Percentiles rank a stretch among this genome's conserved stretches.
These are phyloP conservation scores for Cryptocheilus praepositus DNA, from an alignment of 2,888 invertebrate genomes.

Conservation along the genomic window DNA sequence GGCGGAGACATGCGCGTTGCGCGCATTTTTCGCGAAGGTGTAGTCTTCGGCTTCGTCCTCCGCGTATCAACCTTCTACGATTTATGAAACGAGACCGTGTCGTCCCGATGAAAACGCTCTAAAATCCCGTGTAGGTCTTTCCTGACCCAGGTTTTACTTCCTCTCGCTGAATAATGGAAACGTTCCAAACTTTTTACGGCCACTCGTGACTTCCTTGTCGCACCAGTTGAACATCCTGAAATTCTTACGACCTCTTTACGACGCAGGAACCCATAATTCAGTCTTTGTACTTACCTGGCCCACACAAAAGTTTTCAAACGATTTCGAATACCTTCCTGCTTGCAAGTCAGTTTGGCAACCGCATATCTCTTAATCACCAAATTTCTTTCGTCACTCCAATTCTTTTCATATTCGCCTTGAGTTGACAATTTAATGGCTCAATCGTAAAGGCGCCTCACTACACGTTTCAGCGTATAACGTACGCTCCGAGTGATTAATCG, in stretches of 20 bases:
- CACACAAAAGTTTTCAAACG: constrained; percentile 7
- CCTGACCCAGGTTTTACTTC: constrained; percentile 22
- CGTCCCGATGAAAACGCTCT: constrained; percentile 29
- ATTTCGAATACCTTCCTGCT: neutral
- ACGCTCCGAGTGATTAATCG: constrained; percentile 47
- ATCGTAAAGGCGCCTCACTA: neutral
- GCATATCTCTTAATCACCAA: neutral
- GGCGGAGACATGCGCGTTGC: neutral
- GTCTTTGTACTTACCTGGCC: constrained; percentile 14
- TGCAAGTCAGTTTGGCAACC: neutral
- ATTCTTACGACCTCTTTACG: constrained; percentile 30
- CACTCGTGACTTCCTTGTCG: constrained; percentile 16
- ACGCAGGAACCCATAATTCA: constrained; percentile 28
- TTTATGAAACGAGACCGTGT: constrained; percentile 25
- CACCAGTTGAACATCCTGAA: constrained; percentile 18
- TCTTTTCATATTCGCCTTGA: neutral
- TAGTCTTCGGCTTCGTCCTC: constrained; percentile 15
- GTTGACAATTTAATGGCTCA: too few relatives aligned
- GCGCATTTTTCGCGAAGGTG: neutral
- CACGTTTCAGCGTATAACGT: neutral
- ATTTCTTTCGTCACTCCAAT: neutral
- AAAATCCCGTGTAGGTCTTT: constrained; percentile 26
- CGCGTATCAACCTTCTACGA: constrained; percentile 28
- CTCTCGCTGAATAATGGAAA: constrained; percentile 39
- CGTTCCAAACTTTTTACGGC: constrained; percentile 44